These are phyloP conservation scores for Cyprinodon variegatus DNA, from an alignment of 2,113 vertebrate species.

Conservation along the genomic window DNA sequence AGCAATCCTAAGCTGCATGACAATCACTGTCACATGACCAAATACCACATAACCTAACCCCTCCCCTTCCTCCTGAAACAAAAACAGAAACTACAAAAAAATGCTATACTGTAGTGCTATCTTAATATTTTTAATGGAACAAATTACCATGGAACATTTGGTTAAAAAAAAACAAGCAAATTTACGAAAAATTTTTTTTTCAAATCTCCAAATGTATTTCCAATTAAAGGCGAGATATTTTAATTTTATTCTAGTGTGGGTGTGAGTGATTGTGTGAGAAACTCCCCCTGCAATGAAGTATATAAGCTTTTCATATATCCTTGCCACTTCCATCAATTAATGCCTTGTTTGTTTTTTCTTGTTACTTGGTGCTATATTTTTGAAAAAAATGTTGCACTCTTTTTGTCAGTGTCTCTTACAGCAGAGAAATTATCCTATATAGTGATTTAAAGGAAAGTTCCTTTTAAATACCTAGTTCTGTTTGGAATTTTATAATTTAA, in stretches of 20 bases:
- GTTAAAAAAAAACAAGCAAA: neutral
- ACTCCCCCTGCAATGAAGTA: neutral
- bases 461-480: neutral
- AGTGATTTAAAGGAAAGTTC: neutral
- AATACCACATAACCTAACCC: no score
- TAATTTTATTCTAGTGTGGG: no score
- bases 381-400: neutral
- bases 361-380: neutral
- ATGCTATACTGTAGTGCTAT: no score
- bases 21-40: no score
- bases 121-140: neutral
- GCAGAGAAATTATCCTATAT: neutral
- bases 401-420: neutral
- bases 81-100: no score
- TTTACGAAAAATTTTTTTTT: neutral
- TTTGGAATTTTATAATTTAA: neutral
- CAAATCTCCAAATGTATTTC: neutral
- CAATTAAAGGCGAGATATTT: neutral
- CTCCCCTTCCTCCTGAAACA: no score
- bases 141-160: neutral
- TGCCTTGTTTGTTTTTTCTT: neutral
- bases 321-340: neutral
- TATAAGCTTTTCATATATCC: neutral
- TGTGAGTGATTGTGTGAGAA: neutral
- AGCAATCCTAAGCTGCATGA: no score